A percentile compares a stretch with the other conserved stretches of the same genome.
These are phyloP conservation scores for Drosophila acutilabella DNA, from an alignment of 2,888 invertebrate genomes.

Conservation along the genomic window DNA sequence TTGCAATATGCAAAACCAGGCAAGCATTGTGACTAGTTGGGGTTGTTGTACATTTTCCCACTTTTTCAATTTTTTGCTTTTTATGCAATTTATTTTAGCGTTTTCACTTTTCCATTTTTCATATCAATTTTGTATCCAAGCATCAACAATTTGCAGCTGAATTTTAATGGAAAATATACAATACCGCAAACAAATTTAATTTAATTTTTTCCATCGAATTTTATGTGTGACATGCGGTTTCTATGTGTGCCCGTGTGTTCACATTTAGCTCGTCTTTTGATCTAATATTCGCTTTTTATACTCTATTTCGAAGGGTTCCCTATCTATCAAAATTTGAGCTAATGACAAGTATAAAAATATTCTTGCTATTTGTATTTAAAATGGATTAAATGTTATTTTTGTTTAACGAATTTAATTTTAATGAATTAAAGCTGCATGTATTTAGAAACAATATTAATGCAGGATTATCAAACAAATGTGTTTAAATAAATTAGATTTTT, in stretches of 20 bases:
- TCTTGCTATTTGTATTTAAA: not conserved
- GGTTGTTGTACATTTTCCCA: conserved; percentile 1
- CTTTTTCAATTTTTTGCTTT: conserved; percentile 18
- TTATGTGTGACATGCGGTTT: not conserved
- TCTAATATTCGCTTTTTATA: not conserved
- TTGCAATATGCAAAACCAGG: conserved; percentile 64
- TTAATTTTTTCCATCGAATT: conserved; percentile 51
- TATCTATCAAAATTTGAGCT: not conserved
- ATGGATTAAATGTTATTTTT: not conserved
- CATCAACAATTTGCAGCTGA: conserved; percentile 55
- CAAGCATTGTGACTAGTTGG: conserved; percentile 26
- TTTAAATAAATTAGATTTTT: not conserved
- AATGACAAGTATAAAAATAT: too few species aligned
- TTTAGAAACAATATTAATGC: not conserved
- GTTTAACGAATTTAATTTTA: not conserved
- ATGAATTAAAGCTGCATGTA: not conserved
- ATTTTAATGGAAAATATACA: conserved; percentile 74
- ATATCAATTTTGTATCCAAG: conserved; percentile 14
- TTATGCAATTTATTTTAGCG: conserved; percentile 45
- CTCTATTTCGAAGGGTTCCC: not conserved
- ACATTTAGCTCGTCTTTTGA: conserved; percentile 6
- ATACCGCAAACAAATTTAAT: conserved; percentile 60
- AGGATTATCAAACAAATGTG: not conserved
- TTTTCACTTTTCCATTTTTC: conserved; percentile 7
- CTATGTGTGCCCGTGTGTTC: not conserved